Conservation (phyloP, 37 sponge, comb jelly and placozoan genomes). For the Spongia lamella region DNA sequence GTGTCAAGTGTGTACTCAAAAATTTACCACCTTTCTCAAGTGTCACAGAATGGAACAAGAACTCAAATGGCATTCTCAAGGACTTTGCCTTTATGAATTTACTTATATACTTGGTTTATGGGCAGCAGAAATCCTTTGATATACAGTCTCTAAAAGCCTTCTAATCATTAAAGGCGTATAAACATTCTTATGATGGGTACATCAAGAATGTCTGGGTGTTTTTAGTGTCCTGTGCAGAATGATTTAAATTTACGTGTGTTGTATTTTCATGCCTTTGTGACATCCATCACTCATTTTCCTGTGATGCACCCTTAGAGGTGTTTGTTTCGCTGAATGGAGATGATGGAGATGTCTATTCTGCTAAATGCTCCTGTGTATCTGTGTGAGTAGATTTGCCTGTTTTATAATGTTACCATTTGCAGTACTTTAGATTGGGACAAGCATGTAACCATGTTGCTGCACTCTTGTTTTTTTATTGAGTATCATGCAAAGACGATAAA, state of each 20-base stretch:
- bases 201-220: constrained; percentile 19
- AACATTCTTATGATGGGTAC: constrained; percentile 16
- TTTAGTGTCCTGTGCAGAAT: neutral
- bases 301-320: constrained; percentile 1
- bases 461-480: too few species aligned
- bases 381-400: neutral
- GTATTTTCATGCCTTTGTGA: constrained; percentile 27
- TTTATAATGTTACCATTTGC: neutral
- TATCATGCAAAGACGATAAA: too few species aligned
- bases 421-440: constrained; percentile 12
- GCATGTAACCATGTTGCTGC: constrained; percentile 26
- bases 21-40: constrained; percentile 10
- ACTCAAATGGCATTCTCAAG: neutral
- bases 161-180: constrained; percentile 21
- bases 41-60: constrained; percentile 5
- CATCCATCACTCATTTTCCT: constrained; percentile 12
- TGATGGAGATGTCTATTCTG: constrained; percentile 31
- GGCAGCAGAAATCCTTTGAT: constrained; percentile 21
- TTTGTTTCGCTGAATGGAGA: constrained; percentile 38
- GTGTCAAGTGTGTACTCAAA: constrained; percentile 7
- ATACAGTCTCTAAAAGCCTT: constrained; percentile 27
- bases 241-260: neutral
- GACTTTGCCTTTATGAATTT: constrained; percentile 24
- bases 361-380: constrained; percentile 23
- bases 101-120: constrained; percentile 21